A percentile compares a stretch with the other conserved stretches of the same genome.
phyloP scores from a whole-genome alignment of 2,113 vertebrate genomes.

The Pterocles burchelli region DNA sequence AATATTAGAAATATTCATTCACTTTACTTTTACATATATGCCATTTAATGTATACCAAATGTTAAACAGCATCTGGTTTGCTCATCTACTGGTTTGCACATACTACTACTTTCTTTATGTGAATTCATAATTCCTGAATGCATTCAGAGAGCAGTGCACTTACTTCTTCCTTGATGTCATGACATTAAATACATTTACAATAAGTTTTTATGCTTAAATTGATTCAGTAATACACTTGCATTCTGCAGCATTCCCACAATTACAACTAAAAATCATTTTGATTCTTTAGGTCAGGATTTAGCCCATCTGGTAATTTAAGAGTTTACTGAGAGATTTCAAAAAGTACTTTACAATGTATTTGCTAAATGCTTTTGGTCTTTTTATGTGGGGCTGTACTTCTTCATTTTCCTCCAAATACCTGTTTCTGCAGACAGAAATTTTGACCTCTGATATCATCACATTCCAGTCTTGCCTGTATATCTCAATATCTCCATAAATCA shows the following conservation, averaged over 20 bases:
- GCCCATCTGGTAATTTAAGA: conserved; percentile 7
- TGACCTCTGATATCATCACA: conserved; percentile 64
- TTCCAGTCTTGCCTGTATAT: conserved; percentile 41
- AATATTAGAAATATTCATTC: background rate
- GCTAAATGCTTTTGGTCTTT: conserved; percentile 38
- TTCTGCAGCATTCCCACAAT: background rate
- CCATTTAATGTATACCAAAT: background rate
- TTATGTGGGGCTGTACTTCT: conserved; percentile 26
- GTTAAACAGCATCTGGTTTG: conserved; percentile 2
- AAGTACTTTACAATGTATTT: conserved; percentile 33
- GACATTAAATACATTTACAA: conserved; percentile 12
- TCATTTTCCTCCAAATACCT: conserved; percentile 52
- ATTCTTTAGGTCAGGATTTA: conserved; percentile 25
- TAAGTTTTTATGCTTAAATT: background rate
- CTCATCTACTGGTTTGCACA: background rate
- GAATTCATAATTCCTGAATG: conserved; percentile 13
- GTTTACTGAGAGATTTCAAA: conserved; percentile 48
- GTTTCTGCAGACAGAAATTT: conserved; percentile 46
- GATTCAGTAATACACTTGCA: background rate
- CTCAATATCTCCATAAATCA: conserved; percentile 46
- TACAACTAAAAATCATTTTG: background rate
- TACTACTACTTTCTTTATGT: background rate
- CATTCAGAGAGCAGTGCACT: background rate
- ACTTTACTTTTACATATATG: background rate
- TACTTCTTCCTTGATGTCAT: background rate